Conservation (phyloP, 1,140 invertebrate genomes). For the Drosophila takahashii region DNA sequence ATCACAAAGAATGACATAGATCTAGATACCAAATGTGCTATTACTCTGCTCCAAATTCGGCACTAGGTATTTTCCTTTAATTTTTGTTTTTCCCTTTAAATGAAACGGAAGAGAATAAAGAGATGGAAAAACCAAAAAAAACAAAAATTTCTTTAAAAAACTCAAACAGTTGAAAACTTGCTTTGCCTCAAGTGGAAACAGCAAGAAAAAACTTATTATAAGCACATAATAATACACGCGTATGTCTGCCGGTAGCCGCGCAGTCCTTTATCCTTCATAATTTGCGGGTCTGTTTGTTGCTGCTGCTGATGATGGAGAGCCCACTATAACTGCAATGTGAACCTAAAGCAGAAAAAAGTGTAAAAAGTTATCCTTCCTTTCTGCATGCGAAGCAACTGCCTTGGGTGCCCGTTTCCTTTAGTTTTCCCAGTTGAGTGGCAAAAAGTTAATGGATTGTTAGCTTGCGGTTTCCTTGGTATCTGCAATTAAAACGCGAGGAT, state of each 20-base stretch:
- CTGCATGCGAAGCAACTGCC: conserved; percentile 61
- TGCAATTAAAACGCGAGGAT: conserved; percentile 68
- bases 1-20: not conserved
- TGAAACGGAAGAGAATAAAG: not conserved
- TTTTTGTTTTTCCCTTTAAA: not conserved
- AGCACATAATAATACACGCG: conserved; percentile 41
- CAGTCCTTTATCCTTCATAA: conserved; percentile 67
- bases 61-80: not conserved
- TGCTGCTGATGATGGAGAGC: conserved; percentile 69
- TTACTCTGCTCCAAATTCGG: not conserved
- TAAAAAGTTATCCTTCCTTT: conserved; percentile 29
- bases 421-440: conserved; percentile 71
- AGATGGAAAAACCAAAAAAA: conserved; percentile 13
- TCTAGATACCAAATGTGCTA: not conserved
- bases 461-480: conserved; percentile 72
- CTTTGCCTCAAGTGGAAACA: conserved; percentile 48
- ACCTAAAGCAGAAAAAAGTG: conserved; percentile 34
- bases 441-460: conserved; percentile 83
- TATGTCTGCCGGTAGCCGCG: conserved; percentile 34
- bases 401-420: conserved; percentile 52
- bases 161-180: conserved; percentile 68
- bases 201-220: conserved; percentile 52
- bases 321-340: conserved; percentile 45
- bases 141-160: conserved; percentile 53
- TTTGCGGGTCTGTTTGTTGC: conserved; percentile 53